phyloP scores from a whole-genome alignment of 2,888 invertebrate genomes.

The Oscheius sp. region DNA sequence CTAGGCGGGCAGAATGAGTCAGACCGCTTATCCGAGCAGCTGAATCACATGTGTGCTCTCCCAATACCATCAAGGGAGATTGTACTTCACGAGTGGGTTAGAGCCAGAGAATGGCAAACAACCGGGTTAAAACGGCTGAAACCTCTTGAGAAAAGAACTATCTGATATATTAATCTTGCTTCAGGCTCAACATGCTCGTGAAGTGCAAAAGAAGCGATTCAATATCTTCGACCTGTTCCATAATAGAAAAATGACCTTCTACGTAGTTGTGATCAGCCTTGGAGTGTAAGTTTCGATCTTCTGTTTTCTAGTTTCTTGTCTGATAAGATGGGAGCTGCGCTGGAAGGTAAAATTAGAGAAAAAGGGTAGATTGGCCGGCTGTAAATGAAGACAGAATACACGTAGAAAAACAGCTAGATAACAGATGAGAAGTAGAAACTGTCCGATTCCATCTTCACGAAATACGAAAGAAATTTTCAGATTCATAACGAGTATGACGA shows the following conservation, averaged over 20 bases:
- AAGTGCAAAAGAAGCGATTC: constrained; percentile 43
- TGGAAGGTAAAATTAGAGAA: background rate
- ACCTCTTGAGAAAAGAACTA: background rate
- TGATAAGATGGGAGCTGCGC: constrained; percentile 14
- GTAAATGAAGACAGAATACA: background rate
- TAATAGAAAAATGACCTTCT: constrained; percentile 51
- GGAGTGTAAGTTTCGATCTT: constrained; percentile 39
- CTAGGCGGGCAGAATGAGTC: background rate
- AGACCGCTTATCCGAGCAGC: background rate
- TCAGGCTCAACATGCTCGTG: constrained; percentile 45
- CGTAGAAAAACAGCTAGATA: background rate
- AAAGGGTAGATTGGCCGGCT: background rate
- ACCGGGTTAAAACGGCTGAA: background rate
- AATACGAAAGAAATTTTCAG: constrained; percentile 33
- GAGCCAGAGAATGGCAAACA: no score
- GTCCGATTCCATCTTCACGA: background rate
- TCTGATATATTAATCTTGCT: background rate
- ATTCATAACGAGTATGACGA: constrained; percentile 59
- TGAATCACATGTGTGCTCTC: constrained; percentile 2
- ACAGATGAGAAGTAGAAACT: background rate
- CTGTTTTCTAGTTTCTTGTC: constrained; percentile 11
- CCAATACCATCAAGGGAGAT: background rate
- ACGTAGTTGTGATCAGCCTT: constrained; percentile 48
- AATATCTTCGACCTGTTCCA: constrained; percentile 59
- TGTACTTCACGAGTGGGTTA: background rate